phyloP scores from a whole-genome alignment of 1,140 invertebrate genomes.

The Drosophila sp. region DNA sequence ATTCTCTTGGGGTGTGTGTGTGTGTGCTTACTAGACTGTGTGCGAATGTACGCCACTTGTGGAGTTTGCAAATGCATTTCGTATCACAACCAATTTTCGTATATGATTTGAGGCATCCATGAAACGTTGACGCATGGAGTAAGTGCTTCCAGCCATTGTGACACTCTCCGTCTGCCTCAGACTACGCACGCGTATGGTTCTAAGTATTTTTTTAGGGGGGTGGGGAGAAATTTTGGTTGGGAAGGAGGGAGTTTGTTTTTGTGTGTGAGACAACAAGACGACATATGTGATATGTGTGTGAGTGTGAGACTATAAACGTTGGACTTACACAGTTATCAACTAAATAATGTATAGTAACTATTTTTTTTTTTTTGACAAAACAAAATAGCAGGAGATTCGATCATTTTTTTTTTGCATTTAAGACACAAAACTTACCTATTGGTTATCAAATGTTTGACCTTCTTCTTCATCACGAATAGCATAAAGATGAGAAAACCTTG shows the following conservation, averaged over 20 bases:
- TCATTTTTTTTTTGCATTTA: background rate
- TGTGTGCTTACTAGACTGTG: conserved; percentile 50
- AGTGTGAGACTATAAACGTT: background rate
- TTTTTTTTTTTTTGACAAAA: too few relatives aligned
- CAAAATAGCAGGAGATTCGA: too few relatives aligned
- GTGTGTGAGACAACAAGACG: conserved; percentile 20
- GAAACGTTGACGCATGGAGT: conserved; percentile 71
- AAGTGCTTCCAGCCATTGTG: conserved; percentile 56
- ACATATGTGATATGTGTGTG: background rate
- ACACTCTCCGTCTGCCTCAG: conserved; percentile 73
- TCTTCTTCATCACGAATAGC: conserved; percentile 86
- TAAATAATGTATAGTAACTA: background rate
- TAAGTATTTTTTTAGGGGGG: conserved; percentile 28
- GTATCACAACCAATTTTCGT: conserved; percentile 74
- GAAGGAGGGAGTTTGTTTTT: background rate
- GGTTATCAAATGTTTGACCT: conserved; percentile 84
- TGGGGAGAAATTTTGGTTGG: background rate
- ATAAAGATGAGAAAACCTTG: conserved; percentile 87
- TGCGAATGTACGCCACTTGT: conserved; percentile 65
- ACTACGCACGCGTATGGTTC: conserved; percentile 74
- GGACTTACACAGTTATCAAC: conserved; percentile 7
- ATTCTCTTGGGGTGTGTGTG: background rate
- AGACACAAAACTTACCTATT: conserved; percentile 81
- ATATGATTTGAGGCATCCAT: conserved; percentile 76
- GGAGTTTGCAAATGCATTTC: conserved; percentile 68